phyloP scores from a whole-genome alignment of 2,797 vertebrate genomes.

The Neoniphon sammara region DNA sequence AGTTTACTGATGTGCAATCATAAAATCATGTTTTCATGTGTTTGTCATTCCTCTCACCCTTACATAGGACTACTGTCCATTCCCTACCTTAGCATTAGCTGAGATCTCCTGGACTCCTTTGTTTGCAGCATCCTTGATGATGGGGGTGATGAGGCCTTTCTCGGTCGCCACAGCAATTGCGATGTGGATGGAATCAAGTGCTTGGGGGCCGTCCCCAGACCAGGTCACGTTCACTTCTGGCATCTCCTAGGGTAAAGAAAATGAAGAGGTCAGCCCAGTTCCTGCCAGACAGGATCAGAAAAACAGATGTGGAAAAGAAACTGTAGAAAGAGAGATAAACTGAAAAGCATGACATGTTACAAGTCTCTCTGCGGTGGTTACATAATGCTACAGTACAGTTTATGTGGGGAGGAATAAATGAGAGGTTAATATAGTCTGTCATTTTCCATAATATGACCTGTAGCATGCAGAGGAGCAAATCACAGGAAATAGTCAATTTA shows the following conservation, averaged over 20 bases:
- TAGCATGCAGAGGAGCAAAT: background rate
- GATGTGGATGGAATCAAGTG: slow-evolving; percentile 90
- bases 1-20: background rate
- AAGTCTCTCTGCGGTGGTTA: background rate
- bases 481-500: background rate
- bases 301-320: background rate
- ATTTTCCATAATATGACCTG: slow-evolving; percentile 1
- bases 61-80: background rate
- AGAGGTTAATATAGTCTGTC: background rate
- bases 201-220: slow-evolving; percentile 87
- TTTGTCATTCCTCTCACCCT: background rate
- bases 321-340: background rate
- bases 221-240: slow-evolving; percentile 93
- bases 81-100: slow-evolving; percentile 87
- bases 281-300: background rate
- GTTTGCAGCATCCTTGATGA: slow-evolving; percentile 90
- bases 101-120: slow-evolving; percentile 95
- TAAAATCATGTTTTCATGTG: background rate
- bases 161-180: slow-evolving; percentile 94
- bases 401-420: background rate
- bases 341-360: background rate
- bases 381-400: background rate
- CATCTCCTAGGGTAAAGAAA: slow-evolving; percentile 85
- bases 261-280: slow-evolving; percentile 11
- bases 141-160: slow-evolving; percentile 93